phyloP scores from a whole-genome alignment of 2,113 vertebrate genomes.

The Caretta caretta region DNA sequence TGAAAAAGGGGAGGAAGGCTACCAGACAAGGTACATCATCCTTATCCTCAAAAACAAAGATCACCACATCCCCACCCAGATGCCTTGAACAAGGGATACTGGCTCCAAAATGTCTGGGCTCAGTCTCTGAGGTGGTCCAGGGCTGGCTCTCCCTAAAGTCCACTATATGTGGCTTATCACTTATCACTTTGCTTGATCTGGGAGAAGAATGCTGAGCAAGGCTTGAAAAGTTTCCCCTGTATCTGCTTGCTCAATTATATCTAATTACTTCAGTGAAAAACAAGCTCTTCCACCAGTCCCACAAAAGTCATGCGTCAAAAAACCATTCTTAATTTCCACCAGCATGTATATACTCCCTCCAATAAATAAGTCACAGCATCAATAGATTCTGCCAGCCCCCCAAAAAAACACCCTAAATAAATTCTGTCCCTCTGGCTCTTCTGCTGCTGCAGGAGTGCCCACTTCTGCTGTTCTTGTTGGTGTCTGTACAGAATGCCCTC shows the following conservation, averaged over 20 bases:
- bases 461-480: neutral
- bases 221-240: neutral
- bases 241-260: neutral
- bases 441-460: neutral
- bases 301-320: neutral
- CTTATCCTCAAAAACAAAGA: neutral
- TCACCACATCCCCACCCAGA: accelerated
- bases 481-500: no score
- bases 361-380: neutral
- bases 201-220: neutral
- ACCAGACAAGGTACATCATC: neutral
- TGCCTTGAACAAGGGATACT: neutral
- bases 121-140: neutral
- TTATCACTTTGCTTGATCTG: neutral
- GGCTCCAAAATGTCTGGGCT: neutral
- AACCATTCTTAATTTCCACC: neutral
- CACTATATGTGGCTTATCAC: neutral
- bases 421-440: neutral
- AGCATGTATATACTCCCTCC: neutral
- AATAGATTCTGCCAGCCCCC: neutral
- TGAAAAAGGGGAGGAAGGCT: neutral
- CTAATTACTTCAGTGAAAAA: neutral
- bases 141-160: neutral
- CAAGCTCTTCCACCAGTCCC: neutral
- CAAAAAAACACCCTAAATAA: no score